Evolutionary conservation across 2,797 vertebrate species (phyloP).

Genomic region (Gouania willdenowi): DNA sequence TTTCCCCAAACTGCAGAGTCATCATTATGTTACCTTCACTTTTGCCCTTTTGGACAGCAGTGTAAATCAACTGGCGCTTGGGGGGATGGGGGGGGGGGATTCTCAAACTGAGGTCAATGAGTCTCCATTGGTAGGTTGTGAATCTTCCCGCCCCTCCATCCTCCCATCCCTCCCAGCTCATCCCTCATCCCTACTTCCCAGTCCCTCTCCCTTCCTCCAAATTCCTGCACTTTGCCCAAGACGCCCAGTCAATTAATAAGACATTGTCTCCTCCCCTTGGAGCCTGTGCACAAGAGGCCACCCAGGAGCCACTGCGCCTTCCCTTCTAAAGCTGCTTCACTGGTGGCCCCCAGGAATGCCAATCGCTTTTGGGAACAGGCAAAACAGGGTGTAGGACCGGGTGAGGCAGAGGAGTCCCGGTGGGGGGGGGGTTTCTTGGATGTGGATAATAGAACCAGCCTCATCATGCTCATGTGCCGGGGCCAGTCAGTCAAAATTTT

Average conservation of each 20-base stretch:
- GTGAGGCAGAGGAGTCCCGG: neutral
- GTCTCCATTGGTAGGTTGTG: conserved; percentile 29
- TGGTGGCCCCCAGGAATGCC: conserved; percentile 95
- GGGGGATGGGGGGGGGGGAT: too few relatives aligned
- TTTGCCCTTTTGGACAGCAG: neutral
- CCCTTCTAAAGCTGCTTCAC: conserved; percentile 89
- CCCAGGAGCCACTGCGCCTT: conserved; percentile 85
- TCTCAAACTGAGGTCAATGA: conserved; percentile 36
- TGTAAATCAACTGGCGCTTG: conserved; percentile 60
- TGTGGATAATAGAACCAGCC: conserved; percentile 69
- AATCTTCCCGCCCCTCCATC: conserved; percentile 14
- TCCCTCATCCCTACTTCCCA: conserved; percentile 44
- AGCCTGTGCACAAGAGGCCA: conserved; percentile 81
- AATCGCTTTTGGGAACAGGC: conserved; percentile 63
- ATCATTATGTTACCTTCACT: neutral
- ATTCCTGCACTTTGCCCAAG: conserved; percentile 76
- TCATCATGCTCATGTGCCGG: conserved; percentile 65
- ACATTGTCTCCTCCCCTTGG: conserved; percentile 80
- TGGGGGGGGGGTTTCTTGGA: conserved; percentile 18
- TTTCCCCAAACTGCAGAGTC: neutral
- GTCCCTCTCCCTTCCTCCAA: conserved; percentile 39
- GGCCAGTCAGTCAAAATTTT: conserved; percentile 68
- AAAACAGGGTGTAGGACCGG: conserved; percentile 21
- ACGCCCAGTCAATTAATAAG: conserved; percentile 86
- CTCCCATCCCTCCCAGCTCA: conserved; percentile 33